phyloP scores from a whole-genome alignment of 2,888 invertebrate genomes.

The Leptinotarsa rubiginosa region DNA sequence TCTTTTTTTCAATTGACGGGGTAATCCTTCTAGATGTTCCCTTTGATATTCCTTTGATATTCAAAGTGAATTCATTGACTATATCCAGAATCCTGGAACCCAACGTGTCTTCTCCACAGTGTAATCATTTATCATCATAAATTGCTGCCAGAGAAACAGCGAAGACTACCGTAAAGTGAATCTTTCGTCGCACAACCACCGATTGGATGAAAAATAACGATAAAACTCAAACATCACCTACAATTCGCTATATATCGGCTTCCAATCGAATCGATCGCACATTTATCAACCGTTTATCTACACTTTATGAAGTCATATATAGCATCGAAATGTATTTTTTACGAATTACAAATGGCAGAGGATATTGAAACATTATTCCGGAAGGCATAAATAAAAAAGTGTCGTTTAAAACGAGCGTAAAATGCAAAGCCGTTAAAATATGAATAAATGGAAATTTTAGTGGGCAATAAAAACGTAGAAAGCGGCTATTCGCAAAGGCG shows the following conservation, averaged over 20 bases:
- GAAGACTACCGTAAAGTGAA: not conserved
- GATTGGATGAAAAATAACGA: not conserved
- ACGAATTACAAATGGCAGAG: constrained; percentile 23
- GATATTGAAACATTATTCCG: constrained; percentile 18
- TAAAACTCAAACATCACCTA: constrained; percentile 25
- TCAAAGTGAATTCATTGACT: too few species aligned
- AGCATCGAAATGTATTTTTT: constrained; percentile 21
- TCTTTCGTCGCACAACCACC: not conserved
- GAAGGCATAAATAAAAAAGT: constrained; percentile 24
- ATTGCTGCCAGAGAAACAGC: not conserved
- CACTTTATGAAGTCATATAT: constrained; percentile 13
- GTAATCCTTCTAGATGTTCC: too few species aligned
- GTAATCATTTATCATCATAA: not conserved
- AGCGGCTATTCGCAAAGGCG: constrained; percentile 13
- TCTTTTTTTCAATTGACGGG: too few species aligned
- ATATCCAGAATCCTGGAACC: too few species aligned
- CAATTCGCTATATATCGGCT: constrained; percentile 1
- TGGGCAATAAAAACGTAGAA: constrained; percentile 18
- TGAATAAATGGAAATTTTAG: constrained; percentile 21
- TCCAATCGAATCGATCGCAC: constrained; percentile 2
- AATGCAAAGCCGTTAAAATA: constrained; percentile 26
- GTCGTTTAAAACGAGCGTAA: constrained; percentile 17
- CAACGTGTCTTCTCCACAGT: too few species aligned
- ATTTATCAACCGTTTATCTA: constrained; percentile 13
- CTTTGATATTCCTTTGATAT: too few species aligned